Evolutionary conservation across 2,888 invertebrate genomes (phyloP), one percentile per base, ranked within the genome.

Genomic region (Eugnorisma glareosa): DNA sequence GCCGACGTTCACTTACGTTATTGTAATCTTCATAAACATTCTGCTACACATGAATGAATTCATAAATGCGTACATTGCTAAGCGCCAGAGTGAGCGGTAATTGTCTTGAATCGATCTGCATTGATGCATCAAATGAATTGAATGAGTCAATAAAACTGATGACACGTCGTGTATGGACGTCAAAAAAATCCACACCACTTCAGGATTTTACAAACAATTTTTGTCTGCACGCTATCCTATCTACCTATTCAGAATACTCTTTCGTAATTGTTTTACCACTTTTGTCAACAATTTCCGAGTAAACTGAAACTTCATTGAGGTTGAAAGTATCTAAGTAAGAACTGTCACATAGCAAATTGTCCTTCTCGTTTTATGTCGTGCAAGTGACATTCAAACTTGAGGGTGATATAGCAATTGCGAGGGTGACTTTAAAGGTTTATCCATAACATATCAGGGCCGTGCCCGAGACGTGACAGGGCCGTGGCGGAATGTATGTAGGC

Each of bases 51-150:
- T 72, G 77, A 81, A 71, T 85, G 71, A 74, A 66, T 82, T 73
- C 67, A 77, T 77, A 68, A 66, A 71, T 73, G 51, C 66, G 69
- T 70, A 67, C 67, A 75, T 70, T 45, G 51, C 28, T 76, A 68
- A 69, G 63, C 70, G 69, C 63, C 69, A 57, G 67, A 80, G 54
- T 81, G 61, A 75, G 54, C 67, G 71, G 76, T 74, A 73, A 61
- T 76, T 81, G 78, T 73, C 67, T 71, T 37, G 37, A 75, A 81
- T 83, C 72, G 68, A 76, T 82, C 77, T 77, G 77, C 77, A 80
- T 73, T 75, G 76, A 82, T 84, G 85, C 86, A 81, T 86, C 57
- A 78, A 67, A 76, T 76, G 45, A 64, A 78, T 81, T 78, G 77
- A 72, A 74, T 70, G 66, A 78, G 51, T 67, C 79, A 73, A 73